Evolutionary conservation across 1,140 invertebrate species (phyloP), one percentile per base, ranked within the genome.

Genomic region (Drosophila bifasciata): DNA sequence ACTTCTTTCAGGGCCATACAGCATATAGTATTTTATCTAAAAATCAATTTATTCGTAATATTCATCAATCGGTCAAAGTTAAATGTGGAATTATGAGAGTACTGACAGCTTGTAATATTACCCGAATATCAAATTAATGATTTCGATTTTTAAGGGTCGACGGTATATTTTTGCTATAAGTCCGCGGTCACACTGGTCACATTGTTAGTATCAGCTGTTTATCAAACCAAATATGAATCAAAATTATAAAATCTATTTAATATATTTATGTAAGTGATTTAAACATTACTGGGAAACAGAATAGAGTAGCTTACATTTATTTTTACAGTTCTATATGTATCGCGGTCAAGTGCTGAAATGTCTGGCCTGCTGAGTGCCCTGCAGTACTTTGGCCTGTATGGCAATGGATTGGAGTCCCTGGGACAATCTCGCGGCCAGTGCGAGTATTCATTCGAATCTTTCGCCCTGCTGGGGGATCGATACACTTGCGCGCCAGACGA

Each of bases 341-440:
- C 43, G 0, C 21, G 19, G 7, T 50, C 45, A 2, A 71, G 53
- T 21, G 70, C 50, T 0, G 83, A 86, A n/a, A 58, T 86, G 0
- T 78, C 78, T 4, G 83, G 81, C 0, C 49, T 86, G 7, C 16
- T 75, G 0, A 67, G 28, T 17, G 61, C 53, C 6, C 70, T 86
- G 21, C 60, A 88, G 16, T 88, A 76, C n/a, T 60, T 86, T 7
- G 83, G 79, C 0, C 44, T 88, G 4, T 46, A 45, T 5, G 50
- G 70, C 0, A 77, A 69, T 41, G 64, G 55, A 36, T 56, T 43
- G 6, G 56, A 81, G 16, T 28, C 59, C 0, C 28, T 79, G 53
- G 77, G 69, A n/a, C 62, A 69, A 5, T 78, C 73, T 0, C 64
- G 71, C 1, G 89, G 89, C 0, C 76, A 80, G 13, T 76, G 80